phyloP scores from a whole-genome alignment of 2,113 vertebrate species.

The Protobothrops flavoviridis region DNA sequence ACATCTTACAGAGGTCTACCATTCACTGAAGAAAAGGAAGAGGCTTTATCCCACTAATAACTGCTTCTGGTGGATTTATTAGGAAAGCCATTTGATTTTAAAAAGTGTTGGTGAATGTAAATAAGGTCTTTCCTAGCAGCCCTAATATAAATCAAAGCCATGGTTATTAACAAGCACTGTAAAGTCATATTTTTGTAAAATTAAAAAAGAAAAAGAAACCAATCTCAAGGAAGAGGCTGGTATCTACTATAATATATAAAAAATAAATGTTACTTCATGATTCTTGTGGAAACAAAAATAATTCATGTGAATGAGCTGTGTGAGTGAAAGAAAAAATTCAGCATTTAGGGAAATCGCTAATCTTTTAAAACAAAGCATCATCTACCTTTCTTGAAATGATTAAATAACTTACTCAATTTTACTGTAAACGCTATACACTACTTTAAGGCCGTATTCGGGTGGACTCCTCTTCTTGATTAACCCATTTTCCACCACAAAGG shows the following conservation, averaged over 20 bases:
- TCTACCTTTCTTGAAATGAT: conserved; percentile 72
- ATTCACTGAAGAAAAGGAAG: not conserved
- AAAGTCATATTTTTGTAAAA: conserved; percentile 31
- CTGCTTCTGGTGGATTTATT: not conserved
- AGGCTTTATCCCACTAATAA: not conserved
- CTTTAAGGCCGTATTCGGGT: conserved; percentile 55
- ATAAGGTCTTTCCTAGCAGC: not conserved
- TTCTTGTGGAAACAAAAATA: conserved; percentile 33
- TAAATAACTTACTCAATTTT: conserved; percentile 58
- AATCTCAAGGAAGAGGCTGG: not conserved
- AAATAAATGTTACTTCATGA: not conserved
- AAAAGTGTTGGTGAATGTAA: not conserved
- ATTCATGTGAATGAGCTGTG: conserved; percentile 5
- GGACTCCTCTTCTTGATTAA: conserved; percentile 45
- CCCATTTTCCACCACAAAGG: conserved; percentile 66
- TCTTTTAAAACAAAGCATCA: conserved; percentile 46
- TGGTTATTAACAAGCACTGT: conserved; percentile 25
- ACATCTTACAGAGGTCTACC: not conserved
- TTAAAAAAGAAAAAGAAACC: not conserved
- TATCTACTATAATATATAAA: not conserved
- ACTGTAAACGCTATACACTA: conserved; percentile 70
- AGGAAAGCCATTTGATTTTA: not conserved
- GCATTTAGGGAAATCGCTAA: conserved; percentile 55
- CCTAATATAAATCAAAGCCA: not conserved
- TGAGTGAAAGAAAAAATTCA: conserved; percentile 10